Base-by-base conservation (phyloP, 2,113 vertebrate species). In the Poeciliopsis turrubarensis region DNA sequence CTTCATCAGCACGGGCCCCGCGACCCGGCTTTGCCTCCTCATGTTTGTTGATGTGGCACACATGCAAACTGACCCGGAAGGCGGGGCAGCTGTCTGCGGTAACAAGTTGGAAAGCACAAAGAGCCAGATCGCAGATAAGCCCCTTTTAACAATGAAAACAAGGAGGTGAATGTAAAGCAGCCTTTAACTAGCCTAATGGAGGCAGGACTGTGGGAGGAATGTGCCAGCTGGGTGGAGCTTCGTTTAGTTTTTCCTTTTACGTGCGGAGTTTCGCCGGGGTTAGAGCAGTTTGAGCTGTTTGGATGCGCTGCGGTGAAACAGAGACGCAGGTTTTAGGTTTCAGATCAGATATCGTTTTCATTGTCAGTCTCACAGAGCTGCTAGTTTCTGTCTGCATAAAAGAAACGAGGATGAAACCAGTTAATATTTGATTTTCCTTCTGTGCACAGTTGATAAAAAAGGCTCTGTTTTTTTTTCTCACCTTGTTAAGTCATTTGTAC, bases 81-180 rank as follows among this genome's bases (percentile, higher is more conserved):
- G 80, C 2, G 75, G 68, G 61, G 77, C 71, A 6, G 61, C 65
- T 17, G 14, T 82, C 85, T 70, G 26, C 62, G 60, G 75, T 37
- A 37, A 77, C 72, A 77, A 39, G 86, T 87, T 92, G 44, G 84
- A 85, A 80, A 65, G 75, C 66, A 29, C 62, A 31, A 72, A 26
- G 51, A 73, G 70, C 75, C 37, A 22, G 71, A 84, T 89, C 86
- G 86, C 22, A n/a, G 90, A 91, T 90, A 88, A 89, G 85, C 72
- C 73, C 78, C 82, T 73, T 61, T 57, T 57, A 54, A 80, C 75
- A 90, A 86, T 69, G 70, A 90, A 86, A 89, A 90, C 89, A 91
- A 85, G 62, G 65, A 90, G 66, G 76, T 66, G 66, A 65, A 73
- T 37, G 6, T 86, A 87, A 85, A 72, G 76, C 77, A 77, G 79